Evolutionary conservation across 2,888 invertebrate species (phyloP), one percentile per base, ranked within the genome.

Genomic region (Ceratothoa steindachneri): DNA sequence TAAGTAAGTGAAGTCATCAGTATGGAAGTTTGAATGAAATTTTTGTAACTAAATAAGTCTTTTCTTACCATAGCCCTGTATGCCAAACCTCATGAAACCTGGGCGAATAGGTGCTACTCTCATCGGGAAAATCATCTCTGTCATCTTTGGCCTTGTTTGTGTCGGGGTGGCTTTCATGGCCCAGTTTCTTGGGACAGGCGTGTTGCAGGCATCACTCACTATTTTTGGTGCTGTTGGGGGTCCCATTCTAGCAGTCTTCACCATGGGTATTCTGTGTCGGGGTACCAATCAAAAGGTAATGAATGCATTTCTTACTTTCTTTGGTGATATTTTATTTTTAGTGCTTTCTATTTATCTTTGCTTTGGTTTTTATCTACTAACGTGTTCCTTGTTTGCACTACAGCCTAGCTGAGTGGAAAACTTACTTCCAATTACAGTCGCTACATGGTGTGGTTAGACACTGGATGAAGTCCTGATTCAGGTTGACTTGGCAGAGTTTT

Each of bases 211-310:
- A 0, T 89, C 93, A 0, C 85, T 94, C 7, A 93, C 93, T 0
- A 91, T 94, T 80, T 93, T 95, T 82, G 94, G 93, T 0, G 90
- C 93, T 0, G 89, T 84, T 5, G 94, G 94, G 0, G 95, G 95
- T 0, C 95, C 95, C 0, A 84, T 94, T n/a, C 85, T 95, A 28
- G 94, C 91, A 0, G 85, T 95, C 0, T 95, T 95, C 83, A 90
- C 93, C 0, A 85, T 94, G 30, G 95, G 95, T 81, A 93, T 95
- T 91, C 89, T 90, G 80, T 89, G 90, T 52, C 89, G 90, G 15
- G 87, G 85, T 70, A 89, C 90, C 3, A 92, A 90, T 82, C 88
- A 93, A 84, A 87, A 85, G 83, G 90, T 90, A 82, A 85, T 85
- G 19, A n/a, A n/a, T 51, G 15, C 52, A 2, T 51, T 51, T 51